phyloP scores from a whole-genome alignment of 2,888 invertebrate genomes.

The Entomobrya proxima region DNA sequence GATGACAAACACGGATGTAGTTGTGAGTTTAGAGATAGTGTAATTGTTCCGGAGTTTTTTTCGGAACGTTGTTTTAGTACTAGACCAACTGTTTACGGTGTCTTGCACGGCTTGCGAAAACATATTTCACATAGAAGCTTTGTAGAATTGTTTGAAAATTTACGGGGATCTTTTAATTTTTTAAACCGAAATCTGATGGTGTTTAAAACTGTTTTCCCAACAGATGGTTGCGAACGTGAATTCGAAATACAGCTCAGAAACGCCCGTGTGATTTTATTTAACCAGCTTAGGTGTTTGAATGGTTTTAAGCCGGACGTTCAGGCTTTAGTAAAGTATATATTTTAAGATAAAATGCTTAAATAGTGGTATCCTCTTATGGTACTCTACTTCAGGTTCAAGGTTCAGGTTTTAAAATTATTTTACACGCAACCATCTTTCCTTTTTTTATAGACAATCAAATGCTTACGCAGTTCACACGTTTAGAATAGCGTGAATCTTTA shows the following conservation, averaged over 20 bases:
- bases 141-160: neutral
- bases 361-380: no score
- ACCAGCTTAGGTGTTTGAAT: neutral
- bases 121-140: slow-evolving; percentile 20
- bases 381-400: no score
- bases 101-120: slow-evolving; percentile 45
- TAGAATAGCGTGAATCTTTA: no score
- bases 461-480: no score
- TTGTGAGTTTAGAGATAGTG: slow-evolving; percentile 23
- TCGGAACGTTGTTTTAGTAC: neutral
- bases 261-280: slow-evolving; percentile 57
- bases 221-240: slow-evolving; percentile 61
- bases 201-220: slow-evolving; percentile 10
- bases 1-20: slow-evolving; percentile 14
- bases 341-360: no score
- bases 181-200: neutral
- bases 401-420: no score
- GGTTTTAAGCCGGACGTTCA: neutral
- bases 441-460: no score
- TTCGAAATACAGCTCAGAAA: slow-evolving; percentile 69
- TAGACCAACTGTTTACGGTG: slow-evolving; percentile 55
- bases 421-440: no score
- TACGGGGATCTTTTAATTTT: neutral
- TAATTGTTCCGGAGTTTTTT: neutral
- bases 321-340: no score